Percentiles rank a stretch among this genome's conserved stretches.
Conservation (phyloP, 2,797 vertebrate genomes). For the Hemitrygon akajei region DNA sequence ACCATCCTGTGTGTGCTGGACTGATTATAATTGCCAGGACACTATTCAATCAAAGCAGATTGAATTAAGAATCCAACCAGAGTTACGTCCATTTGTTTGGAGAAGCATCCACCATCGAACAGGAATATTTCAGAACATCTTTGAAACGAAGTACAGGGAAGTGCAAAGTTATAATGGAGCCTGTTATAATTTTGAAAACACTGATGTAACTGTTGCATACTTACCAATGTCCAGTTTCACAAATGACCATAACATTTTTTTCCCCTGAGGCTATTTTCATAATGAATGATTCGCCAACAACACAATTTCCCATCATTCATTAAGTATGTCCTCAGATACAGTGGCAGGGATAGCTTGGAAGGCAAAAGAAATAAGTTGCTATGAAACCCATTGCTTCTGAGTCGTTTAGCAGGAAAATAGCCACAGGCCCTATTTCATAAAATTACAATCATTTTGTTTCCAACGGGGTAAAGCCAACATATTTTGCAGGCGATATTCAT, state of each 20-base stretch:
- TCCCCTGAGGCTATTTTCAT: neutral
- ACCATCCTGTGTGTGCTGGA: neutral
- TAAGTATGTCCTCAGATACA: neutral
- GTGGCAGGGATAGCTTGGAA: neutral
- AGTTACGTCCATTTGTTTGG: neutral
- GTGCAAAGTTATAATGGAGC: no score
- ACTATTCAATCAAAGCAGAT: neutral
- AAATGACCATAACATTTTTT: neutral
- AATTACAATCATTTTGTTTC: neutral
- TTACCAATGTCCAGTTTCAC: neutral
- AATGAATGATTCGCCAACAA: neutral
- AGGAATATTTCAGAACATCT: neutral
- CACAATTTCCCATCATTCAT: neutral
- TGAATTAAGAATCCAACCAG: neutral
- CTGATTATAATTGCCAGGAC: neutral
- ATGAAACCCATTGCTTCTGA: constrained; percentile 7
- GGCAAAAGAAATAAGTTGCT: neutral
- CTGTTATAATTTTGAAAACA: neutral
- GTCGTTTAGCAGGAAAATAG: neutral
- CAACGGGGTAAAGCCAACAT: neutral
- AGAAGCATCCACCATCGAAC: neutral
- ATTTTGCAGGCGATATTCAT: neutral
- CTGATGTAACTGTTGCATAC: neutral
- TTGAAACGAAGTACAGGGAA: neutral
- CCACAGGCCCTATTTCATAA: constrained; percentile 12